Base-by-base conservation (phyloP, 1,140 invertebrate species). In the Cotesia vestalis region DNA sequence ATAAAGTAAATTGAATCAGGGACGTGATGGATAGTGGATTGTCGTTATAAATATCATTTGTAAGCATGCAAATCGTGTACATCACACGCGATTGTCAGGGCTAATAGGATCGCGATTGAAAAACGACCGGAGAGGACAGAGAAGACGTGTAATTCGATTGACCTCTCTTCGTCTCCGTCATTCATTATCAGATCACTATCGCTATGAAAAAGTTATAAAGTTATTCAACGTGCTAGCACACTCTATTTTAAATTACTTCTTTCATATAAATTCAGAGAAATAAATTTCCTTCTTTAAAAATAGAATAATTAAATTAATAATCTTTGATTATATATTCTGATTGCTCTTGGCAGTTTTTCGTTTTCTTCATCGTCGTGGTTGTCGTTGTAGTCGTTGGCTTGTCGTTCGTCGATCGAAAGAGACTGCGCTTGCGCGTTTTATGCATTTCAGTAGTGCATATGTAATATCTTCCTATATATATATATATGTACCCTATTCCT, bases 361-460 rank as follows among this genome's bases (percentile, higher is more conserved):
- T 55, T 40, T 59, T 52, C 68, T 11, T 60, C 12, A 55, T 68
- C 2, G 66, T 68, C 11, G 12, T 63, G 12, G 61, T 40, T 20
- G 9, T 51, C 35, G n/a, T 68, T 20, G 17, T 14, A n/a, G 53
- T 55, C 17, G 53, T 12, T n/a, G 53, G 5, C 12, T 55, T n/a
- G 53, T 12, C 53, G 53, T 3, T 46, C 46, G 60, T 53, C 69
- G 62, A 66, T 71, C 62, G 69, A 71, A 72, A 72, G 52, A 52
- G n/a, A 66, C 35, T 60, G 70, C 70, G 70, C 62, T 38, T 66
- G 63, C 70, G 70, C 62, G 35, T 20, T 27, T 17, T 14, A 55
- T 62, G 1, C 9, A 35, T 64, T 53, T 64, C 55, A 61, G 6
- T 27, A 61, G 59, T 61, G 3, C 20, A 27, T 27, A 17, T 27